Percentiles rank a stretch among this genome's conserved stretches.
Evolutionary conservation across 2,888 invertebrate genomes (phyloP).

Genomic region (Danaus chrysippus): DNA sequence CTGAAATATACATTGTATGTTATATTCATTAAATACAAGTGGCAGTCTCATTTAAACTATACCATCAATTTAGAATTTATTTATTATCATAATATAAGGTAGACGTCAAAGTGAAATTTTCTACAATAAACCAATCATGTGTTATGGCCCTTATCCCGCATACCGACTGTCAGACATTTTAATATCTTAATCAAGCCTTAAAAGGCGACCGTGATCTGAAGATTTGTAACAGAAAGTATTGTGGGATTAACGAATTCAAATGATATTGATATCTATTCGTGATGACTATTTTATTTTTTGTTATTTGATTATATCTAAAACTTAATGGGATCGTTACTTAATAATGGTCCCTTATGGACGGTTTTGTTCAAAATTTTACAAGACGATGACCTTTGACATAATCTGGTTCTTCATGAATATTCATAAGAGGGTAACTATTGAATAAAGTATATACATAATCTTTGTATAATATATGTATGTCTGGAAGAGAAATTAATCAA

Average conservation of each 20-base stretch:
- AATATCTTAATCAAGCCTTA: conserved; percentile 29
- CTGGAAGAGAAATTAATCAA: too few species aligned
- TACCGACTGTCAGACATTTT: conserved; percentile 23
- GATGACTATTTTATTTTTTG: background rate
- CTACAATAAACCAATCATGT: background rate
- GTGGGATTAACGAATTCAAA: conserved; percentile 21
- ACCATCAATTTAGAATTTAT: background rate
- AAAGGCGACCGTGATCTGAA: conserved; percentile 25
- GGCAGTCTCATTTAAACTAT: background rate
- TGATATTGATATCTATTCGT: conserved; percentile 8
- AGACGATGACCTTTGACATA: too few species aligned
- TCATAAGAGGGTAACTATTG: too few species aligned
- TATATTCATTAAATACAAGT: background rate
- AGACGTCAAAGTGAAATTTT: too few species aligned
- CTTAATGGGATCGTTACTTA: background rate
- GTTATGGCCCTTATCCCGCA: conserved; percentile 14
- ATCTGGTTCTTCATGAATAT: too few species aligned
- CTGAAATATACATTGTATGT: background rate
- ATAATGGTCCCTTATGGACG: too few species aligned
- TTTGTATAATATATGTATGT: too few species aligned
- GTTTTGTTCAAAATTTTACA: too few species aligned
- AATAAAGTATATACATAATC: too few species aligned
- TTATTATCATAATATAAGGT: too few species aligned
- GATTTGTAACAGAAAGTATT: conserved; percentile 4
- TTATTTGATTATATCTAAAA: background rate